A percentile compares a stretch with the other conserved stretches of the same genome.
Conservation (phyloP, 2,888 invertebrate species). For the Crocallis elinguaria region DNA sequence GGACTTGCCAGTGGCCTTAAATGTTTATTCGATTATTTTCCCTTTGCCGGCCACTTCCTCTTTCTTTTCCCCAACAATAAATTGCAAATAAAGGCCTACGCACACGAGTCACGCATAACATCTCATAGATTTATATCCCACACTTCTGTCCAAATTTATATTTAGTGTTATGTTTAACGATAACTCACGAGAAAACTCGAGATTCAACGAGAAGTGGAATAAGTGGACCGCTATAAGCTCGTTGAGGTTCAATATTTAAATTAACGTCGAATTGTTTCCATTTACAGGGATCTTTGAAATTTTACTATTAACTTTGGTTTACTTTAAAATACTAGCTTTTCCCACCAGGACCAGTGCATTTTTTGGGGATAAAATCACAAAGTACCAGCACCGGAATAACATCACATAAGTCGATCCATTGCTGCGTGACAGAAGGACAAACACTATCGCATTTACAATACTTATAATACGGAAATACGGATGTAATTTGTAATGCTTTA, state of each 20-base stretch:
- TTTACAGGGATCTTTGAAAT: too few relatives aligned
- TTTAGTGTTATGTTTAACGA: constrained; percentile 74
- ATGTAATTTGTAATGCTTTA: too few relatives aligned
- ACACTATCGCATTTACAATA: too few relatives aligned
- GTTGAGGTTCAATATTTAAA: not conserved
- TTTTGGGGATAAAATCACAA: too few relatives aligned
- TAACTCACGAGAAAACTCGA: constrained; percentile 28
- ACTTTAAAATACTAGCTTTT: too few relatives aligned
- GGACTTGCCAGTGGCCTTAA: not conserved
- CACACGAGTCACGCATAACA: constrained; percentile 81
- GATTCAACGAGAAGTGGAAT: constrained; percentile 1
- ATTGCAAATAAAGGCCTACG: constrained; percentile 74
- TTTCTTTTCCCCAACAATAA: constrained; percentile 72
- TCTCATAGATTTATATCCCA: constrained; percentile 80
- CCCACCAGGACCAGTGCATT: too few relatives aligned
- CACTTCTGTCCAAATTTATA: constrained; percentile 83
- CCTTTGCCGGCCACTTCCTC: constrained; percentile 52
- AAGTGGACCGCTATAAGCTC: constrained; percentile 7
- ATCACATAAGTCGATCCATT: too few relatives aligned
- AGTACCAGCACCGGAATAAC: too few relatives aligned
- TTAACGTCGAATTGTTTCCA: too few relatives aligned
- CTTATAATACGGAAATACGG: too few relatives aligned
- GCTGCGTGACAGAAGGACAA: too few relatives aligned
- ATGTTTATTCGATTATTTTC: constrained; percentile 39
- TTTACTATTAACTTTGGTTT: too few relatives aligned